Base-by-base conservation (phyloP, 2,113 vertebrate species). In the Tragelaphus strepsiceros region DNA sequence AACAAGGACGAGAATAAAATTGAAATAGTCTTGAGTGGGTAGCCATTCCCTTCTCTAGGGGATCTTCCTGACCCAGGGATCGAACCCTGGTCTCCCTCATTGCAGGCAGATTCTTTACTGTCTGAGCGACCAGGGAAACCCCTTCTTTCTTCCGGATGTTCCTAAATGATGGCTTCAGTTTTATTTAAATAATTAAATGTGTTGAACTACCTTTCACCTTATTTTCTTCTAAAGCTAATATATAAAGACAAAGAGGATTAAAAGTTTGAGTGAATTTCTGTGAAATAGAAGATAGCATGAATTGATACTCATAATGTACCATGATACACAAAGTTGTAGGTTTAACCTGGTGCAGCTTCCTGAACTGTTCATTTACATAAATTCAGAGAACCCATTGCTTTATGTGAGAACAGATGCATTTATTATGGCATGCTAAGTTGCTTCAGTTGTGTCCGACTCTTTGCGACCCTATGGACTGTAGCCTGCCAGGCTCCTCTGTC, bases 161-260 rank as follows among this genome's bases (percentile, higher is more conserved):
- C 62, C 80, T 62, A 92, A 89, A 39, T 82, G 91, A 88, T 90
- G 10, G 71, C 24, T 97, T 93, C 54, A 12, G 14, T 56, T 91
- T 90, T 80, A 91, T 90, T 97, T 95, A 84, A 84, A 77, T 83
- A 97, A 35, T 90, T 88, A 93, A 77, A 39, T 85, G 35, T 67
- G 10, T 28, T 19, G n/a, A 78, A 67, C 28, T 67, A 46, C 30
- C 30, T 53, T 10, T 94, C 2, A 39, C 13, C 83, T 46, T 59
- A 53, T 28, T 43, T 64, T 81, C 64, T 46, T 88, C 89, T 88
- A 28, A 97, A 82, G 28, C 32, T 90, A 46, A 21, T 91, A 19
- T 67, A 56, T n/a, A 59, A 24, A 80, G 56, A 94, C 30, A 32
- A 61, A 88, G 22, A 32, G n/a, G 58, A 49, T 89, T 39, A 77